Evolutionary conservation across 2,113 vertebrate species (phyloP).

Genomic region (Tretioscincus oriximinensis): DNA sequence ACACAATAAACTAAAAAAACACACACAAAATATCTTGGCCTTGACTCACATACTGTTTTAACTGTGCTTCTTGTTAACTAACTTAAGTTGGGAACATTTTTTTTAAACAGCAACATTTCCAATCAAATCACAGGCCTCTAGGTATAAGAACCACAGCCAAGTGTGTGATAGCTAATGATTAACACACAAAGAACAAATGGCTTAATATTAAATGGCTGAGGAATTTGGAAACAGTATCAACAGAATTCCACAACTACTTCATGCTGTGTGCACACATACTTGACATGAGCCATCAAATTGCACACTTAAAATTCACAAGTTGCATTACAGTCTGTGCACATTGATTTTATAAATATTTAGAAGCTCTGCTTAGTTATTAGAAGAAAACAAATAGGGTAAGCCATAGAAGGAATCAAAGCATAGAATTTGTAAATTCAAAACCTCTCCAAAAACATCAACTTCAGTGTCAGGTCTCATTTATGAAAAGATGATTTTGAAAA

Average conservation of each 20-base stretch:
- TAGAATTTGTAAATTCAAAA: background rate
- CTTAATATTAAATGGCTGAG: background rate
- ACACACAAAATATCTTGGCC: background rate
- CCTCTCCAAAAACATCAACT: background rate
- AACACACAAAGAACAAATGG: background rate
- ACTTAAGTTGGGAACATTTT: background rate
- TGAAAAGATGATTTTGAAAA: background rate
- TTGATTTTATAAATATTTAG: background rate
- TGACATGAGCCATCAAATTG: background rate
- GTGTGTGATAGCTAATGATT: background rate
- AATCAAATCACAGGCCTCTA: background rate
- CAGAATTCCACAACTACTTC: background rate
- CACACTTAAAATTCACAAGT: background rate
- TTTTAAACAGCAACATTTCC: background rate
- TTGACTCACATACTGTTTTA: background rate
- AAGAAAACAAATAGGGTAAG: background rate
- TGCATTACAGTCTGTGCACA: background rate
- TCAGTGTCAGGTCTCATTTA: background rate
- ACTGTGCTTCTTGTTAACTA: background rate
- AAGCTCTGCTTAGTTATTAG: background rate
- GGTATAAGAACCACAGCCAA: background rate
- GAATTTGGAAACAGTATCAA: background rate
- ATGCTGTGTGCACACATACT: background rate
- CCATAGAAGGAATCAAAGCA: background rate
- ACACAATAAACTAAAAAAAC: background rate